phyloP scores from a whole-genome alignment of 2,797 vertebrate genomes.

The Anguilla megastoma region DNA sequence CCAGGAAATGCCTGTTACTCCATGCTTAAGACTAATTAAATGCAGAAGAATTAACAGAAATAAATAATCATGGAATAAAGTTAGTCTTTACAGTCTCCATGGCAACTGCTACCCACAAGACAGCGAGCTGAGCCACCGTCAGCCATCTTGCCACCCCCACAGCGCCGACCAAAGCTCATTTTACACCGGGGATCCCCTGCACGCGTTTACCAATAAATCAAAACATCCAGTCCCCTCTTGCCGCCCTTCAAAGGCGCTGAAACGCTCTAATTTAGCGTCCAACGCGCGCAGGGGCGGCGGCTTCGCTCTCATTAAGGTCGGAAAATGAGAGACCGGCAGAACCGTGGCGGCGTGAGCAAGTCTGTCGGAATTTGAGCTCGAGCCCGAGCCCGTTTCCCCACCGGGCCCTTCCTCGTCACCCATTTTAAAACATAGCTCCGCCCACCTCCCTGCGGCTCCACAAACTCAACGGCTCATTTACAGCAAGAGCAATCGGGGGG shows the following conservation, averaged over 20 bases:
- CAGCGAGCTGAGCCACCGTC: not conserved
- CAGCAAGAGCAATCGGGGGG: not conserved
- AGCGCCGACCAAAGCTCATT: not conserved
- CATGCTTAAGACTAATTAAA: slow-evolving; percentile 51
- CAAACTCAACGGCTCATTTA: not conserved
- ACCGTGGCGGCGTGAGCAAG: not conserved
- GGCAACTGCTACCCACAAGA: not conserved
- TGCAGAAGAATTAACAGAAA: slow-evolving; percentile 12
- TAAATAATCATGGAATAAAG: not conserved
- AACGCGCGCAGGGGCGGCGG: not conserved
- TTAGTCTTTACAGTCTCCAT: not conserved
- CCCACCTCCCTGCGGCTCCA: not conserved
- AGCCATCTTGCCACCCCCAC: not conserved
- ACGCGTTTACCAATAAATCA: not conserved
- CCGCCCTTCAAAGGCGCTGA: not conserved
- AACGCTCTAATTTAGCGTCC: not conserved
- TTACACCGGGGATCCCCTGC: not conserved
- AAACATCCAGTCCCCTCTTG: not conserved
- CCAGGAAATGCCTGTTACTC: slow-evolving; percentile 45
- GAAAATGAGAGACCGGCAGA: not conserved
- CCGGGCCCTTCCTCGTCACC: not conserved
- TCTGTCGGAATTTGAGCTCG: not conserved
- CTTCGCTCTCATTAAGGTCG: not conserved
- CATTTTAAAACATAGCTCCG: not conserved
- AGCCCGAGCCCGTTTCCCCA: not conserved